Evolutionary conservation across 1,140 invertebrate genomes (phyloP), one percentile per base, ranked within the genome.

Genomic region (Drosophila pectinifera): DNA sequence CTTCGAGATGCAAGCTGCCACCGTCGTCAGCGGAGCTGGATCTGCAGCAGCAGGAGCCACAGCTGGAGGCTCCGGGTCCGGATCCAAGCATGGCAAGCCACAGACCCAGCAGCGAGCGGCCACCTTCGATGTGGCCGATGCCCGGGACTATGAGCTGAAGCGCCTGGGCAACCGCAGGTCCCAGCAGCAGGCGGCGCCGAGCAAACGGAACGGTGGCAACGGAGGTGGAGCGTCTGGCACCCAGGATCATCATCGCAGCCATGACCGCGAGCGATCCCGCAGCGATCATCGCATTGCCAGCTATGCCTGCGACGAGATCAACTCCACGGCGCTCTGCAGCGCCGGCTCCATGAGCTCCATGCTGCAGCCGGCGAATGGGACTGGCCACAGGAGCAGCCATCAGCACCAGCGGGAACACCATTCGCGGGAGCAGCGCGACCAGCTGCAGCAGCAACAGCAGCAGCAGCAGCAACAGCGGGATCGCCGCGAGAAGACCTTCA

Each of bases 401-500:
- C 59, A 65, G 34, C 62, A 65, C 31, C 75, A 80, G 46, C 61
- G 81, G 38, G 72, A 67, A 16, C 73, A 83, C 31, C 79, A 82
- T 16, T 56, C 51, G 13, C 76, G 48, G 4, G 49, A 84, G 26
- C 64, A 78, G 13, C 65, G 31, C 7, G 31, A 55, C 6, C 36
- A 57, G 1, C 81, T 53, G 0, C 81, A 81, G 11, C 82, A 80
- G 11, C 82, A 76, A 1, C 81, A 75, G 1, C 76, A 22, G 22
- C 22, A 78, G 13, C 84, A 86, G 8, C 88, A 88, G 4, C 83
- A 90, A 36, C 91, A 86, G 46, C 91, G 90, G 41, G 91, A 92
- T 55, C 89, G 91, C 42, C 91, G 91, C 20, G 91, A 92, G 69
- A 92, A 92, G 88, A 92, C 91, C 24, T 92, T 92, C 48, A 92